phyloP scores from a whole-genome alignment of 1,140 invertebrate genomes.

The Drosophila rufa region DNA sequence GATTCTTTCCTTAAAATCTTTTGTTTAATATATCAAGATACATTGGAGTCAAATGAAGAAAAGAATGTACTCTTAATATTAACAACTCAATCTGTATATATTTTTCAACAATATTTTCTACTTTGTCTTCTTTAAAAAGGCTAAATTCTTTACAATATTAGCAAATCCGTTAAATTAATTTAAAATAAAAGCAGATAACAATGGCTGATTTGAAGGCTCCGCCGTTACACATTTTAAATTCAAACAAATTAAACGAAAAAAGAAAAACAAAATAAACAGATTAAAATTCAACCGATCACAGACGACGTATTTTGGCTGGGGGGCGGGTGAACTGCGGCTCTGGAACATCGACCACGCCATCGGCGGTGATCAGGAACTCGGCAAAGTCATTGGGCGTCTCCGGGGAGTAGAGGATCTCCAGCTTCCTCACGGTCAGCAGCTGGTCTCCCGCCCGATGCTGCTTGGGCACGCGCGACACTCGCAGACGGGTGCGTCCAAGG shows the following conservation, averaged over 20 bases:
- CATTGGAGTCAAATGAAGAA: no score
- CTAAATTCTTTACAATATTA: background rate
- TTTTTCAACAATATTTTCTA: background rate
- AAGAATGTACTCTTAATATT: background rate
- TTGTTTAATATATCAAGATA: background rate
- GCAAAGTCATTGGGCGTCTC: constrained; percentile 79
- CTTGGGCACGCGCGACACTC: constrained; percentile 85
- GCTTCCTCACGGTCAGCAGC: constrained; percentile 63
- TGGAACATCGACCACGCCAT: constrained; percentile 70
- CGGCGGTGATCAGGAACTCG: constrained; percentile 76
- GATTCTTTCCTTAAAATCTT: background rate
- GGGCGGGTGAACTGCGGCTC: constrained; percentile 11
- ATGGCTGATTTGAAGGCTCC: constrained; percentile 7
- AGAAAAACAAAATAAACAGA: constrained; percentile 58
- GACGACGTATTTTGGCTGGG: constrained; percentile 33
- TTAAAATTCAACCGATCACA: constrained; percentile 48
- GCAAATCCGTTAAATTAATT: constrained; percentile 7
- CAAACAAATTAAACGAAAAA: constrained; percentile 45
- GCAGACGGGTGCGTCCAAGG: constrained; percentile 88
- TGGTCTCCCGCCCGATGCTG: constrained; percentile 61
- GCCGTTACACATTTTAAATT: constrained; percentile 68
- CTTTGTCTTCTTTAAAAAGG: no score
- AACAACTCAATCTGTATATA: background rate
- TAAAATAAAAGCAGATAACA: constrained; percentile 3
- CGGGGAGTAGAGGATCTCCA: constrained; percentile 85